Base-by-base conservation (phyloP, 2,888 invertebrate genomes). In the Morpho achilles region DNA sequence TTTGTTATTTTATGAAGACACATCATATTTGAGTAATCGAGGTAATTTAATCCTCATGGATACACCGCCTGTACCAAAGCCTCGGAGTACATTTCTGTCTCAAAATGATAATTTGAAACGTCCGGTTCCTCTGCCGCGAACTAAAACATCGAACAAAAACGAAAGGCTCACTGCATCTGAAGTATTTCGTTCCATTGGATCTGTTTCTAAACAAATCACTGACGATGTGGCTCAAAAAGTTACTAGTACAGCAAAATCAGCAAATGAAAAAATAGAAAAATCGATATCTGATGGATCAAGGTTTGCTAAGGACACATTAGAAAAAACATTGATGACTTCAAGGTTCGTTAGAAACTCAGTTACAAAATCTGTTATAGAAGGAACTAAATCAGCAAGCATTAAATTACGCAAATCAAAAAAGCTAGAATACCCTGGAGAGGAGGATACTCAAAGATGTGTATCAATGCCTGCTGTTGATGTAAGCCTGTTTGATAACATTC, bases 401-500 rank as follows among this genome's bases (percentile, higher is more conserved):
- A 79, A 87, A 79, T 67, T 89, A 44, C 73, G 87, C 1, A 76
- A 76, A 47, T 65, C 75, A 2, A 86, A 76, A 63, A 88, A 79
- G 67, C 40, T 61, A 23, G 84, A 82, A 2, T 66, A 56, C 46
- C 50, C 53, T 9, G 75, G 75, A 46, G 73, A 74, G 32, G 63
- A 58, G 7, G 76, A 80, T 10, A 68, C 77, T 40, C 86, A 87
- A 44, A 82, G 92, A 61, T 91, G 92, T 74, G 86, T 91, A 1
- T 93, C 93, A 0, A 84, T 93, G 89, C 93, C 93, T 8, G 82
- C 79, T 22, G 87, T 84, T 45, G 91, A 92, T 69, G 87, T 92
- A 7, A 88, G 91, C 71, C 82, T 94, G 8, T 95, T 95, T 84
- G 93, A 92, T 69, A 92, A 92, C 49, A 93, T 94, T 62, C 92